These are phyloP conservation scores for Cirrhinus mrigala DNA, from an alignment of 2,797 vertebrate genomes.

Conservation along the genomic window DNA sequence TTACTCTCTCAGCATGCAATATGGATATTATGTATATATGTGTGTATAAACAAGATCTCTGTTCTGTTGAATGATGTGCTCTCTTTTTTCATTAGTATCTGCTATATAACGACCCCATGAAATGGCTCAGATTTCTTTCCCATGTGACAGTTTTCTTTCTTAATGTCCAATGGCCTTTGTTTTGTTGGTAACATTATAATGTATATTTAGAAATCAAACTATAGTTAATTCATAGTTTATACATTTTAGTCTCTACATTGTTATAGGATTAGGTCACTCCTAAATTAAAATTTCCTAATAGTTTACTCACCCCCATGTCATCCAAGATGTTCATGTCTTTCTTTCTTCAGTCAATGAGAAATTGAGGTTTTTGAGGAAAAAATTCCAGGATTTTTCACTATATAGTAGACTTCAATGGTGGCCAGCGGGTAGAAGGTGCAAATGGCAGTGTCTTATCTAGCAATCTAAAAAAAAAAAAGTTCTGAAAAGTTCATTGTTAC, in stretches of 20 bases:
- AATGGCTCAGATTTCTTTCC: not conserved
- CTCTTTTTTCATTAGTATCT: not conserved
- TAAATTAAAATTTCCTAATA: too few species aligned
- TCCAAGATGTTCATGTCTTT: too few species aligned
- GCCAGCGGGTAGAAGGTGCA: too few species aligned
- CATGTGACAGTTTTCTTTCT: not conserved
- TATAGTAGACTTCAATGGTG: too few species aligned
- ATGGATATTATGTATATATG: not conserved
- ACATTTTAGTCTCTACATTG: not conserved
- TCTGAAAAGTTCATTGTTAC: not conserved
- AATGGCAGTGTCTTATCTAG: too few species aligned
- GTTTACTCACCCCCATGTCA: too few species aligned
- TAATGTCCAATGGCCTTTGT: not conserved
- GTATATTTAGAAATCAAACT: not conserved
- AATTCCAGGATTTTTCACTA: too few species aligned
- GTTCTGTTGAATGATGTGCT: not conserved
- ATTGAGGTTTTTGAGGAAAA: too few species aligned
- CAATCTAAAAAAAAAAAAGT: too few species aligned
- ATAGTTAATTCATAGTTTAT: not conserved
- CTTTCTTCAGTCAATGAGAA: too few species aligned
- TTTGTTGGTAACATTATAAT: not conserved
- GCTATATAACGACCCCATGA: conserved; percentile 3
- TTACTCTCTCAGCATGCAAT: not conserved
- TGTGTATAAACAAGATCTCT: not conserved
- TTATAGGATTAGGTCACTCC: too few species aligned